These are phyloP conservation scores for Tinea trinotella DNA, from an alignment of 2,888 invertebrate genomes.

Conservation along the genomic window DNA sequence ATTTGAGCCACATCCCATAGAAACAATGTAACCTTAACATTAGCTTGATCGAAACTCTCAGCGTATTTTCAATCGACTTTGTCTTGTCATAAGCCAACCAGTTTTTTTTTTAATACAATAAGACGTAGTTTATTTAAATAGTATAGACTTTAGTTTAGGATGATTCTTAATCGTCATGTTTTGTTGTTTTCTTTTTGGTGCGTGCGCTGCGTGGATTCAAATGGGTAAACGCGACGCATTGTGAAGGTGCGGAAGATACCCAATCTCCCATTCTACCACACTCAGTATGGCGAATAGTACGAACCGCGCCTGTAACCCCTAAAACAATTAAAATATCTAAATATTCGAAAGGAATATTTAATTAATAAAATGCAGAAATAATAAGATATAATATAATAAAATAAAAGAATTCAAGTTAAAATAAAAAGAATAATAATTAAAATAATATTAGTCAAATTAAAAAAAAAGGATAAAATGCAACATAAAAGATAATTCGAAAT, in stretches of 20 bases:
- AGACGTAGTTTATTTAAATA: too few relatives aligned
- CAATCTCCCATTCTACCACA: slow-evolving; percentile 40
- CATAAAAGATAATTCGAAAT: background rate
- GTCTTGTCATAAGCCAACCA: too few relatives aligned
- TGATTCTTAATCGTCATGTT: too few relatives aligned
- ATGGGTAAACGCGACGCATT: background rate
- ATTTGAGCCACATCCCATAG: too few relatives aligned
- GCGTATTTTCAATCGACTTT: too few relatives aligned
- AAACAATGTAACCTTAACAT: too few relatives aligned
- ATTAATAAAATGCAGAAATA: background rate
- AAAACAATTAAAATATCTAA: slow-evolving; percentile 34
- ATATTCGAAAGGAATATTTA: slow-evolving; percentile 10
- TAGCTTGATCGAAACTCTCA: too few relatives aligned
- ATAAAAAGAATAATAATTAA: background rate
- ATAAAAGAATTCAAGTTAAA: slow-evolving; percentile 15
- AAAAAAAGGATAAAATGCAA: too few relatives aligned
- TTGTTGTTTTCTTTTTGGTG: too few relatives aligned
- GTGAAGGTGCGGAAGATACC: background rate
- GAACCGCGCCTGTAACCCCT: slow-evolving; percentile 80
- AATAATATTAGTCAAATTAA: too few relatives aligned
- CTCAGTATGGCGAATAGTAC: slow-evolving; percentile 81
- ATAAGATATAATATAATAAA: slow-evolving; percentile 21
- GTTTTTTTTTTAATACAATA: too few relatives aligned
- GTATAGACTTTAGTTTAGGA: too few relatives aligned
- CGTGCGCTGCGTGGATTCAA: background rate